Percentiles rank a stretch among this genome's conserved stretches.
Evolutionary conservation across 2,113 vertebrate genomes (phyloP).

Genomic region (Mesoclemmys tuberculata): DNA sequence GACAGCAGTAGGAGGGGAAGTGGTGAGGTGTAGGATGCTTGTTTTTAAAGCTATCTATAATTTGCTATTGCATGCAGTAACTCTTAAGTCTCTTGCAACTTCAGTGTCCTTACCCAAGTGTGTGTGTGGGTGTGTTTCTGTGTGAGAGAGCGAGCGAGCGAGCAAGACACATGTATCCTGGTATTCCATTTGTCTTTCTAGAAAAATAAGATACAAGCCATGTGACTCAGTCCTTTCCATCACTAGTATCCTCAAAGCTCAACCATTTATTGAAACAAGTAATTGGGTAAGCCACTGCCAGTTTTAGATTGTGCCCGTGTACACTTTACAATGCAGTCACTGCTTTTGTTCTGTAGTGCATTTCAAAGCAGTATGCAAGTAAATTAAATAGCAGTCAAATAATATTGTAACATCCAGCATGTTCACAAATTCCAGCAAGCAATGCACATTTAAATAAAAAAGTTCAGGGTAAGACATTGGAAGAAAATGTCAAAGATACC

Average conservation of each 20-base stretch:
- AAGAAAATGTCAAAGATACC: conserved; percentile 7
- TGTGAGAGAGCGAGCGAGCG: too few relatives aligned
- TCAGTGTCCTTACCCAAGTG: too few relatives aligned
- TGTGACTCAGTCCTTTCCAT: not conserved
- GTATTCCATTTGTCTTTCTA: not conserved
- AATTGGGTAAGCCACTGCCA: not conserved
- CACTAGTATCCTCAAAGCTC: not conserved
- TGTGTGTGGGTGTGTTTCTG: too few relatives aligned
- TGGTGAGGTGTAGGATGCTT: too few relatives aligned
- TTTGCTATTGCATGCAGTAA: too few relatives aligned
- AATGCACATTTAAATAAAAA: conserved; percentile 12
- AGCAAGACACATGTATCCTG: too few relatives aligned
- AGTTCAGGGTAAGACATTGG: not conserved
- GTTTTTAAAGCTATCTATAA: too few relatives aligned
- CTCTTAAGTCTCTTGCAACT: too few relatives aligned
- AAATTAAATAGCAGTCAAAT: not conserved
- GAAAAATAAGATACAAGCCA: not conserved
- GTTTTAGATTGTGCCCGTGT: not conserved
- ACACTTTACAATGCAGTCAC: not conserved
- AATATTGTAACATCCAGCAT: not conserved
- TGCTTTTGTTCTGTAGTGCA: not conserved
- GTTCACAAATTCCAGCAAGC: conserved; percentile 1
- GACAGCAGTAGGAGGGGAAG: too few relatives aligned
- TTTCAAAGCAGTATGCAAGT: too few relatives aligned
- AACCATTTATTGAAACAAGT: not conserved